Evolutionary conservation across 2,113 vertebrate genomes (phyloP), one percentile per base, ranked within the genome.

Genomic region (Bufo bufo): DNA sequence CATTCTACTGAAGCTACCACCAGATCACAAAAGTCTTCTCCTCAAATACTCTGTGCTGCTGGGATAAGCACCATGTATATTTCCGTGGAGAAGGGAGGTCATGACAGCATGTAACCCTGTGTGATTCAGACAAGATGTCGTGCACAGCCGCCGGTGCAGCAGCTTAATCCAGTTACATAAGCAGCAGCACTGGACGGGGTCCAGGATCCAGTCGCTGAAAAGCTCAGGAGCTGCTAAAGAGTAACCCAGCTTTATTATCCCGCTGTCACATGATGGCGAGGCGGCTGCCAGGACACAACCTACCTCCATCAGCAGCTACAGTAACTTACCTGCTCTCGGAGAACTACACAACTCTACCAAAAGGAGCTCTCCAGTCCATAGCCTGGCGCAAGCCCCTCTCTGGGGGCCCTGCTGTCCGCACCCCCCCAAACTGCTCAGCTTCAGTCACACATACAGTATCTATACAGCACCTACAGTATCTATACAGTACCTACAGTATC

Each of bases 151-250:
- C 56, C 4, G 78, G 56, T 16, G 45, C 59, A 59, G 52, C 78
- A 82, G 58, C 63, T 63, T 61, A 45, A 82, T 59, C 33, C 43
- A 3, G 80, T 82, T 82, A 65, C 59, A 82, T 82, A 82, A 82
- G 10, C 10, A 43, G 10, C 33, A 65, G 80, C 19, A 63, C 58
- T 82, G 80, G 80, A 82, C 3, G 14, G 1, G 0, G 45, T 49
- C 81, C 81, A 83, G 45, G 43, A 49, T 45, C n/a, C 52, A 65
- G 10, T 49, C 80, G 19, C 43, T 33, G 19, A 69, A 61, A 66
- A 23, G 45, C 33, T 82, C n/a, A 14, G 43, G 19, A 82, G 80
- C 43, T 69, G 81, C 1, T 83, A 52, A 83, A 65, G 45, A 66
- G 43, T 83, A 83, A 66, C 81, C 63, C 1, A 3, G 33, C 33